Base-by-base conservation (phyloP, 2,797 vertebrate genomes). In the Podarcis lilfordi region DNA sequence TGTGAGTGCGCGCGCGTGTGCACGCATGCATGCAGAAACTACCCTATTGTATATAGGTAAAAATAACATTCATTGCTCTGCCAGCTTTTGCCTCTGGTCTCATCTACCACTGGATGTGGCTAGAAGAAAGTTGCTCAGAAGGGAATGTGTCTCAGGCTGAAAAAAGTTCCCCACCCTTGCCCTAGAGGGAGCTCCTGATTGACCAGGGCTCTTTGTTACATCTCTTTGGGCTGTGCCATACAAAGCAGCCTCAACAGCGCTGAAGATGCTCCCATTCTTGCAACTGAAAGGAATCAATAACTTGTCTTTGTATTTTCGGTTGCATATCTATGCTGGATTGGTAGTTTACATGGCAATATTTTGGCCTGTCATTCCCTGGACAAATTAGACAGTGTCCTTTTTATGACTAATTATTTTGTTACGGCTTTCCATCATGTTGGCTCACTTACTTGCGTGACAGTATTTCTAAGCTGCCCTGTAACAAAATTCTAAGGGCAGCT, bases 351-450 rank as follows among this genome's bases (percentile, higher is more conserved):
- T 89, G 86, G 74, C 85, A 43, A 55, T 87, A 10, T 82, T 89
- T 93, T 91, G 19, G 82, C 91, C 86, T 89, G 9, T 86, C 91
- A 90, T 93, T 45, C 40, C 82, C 83, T 87, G 11, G 0, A 0
- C n/a, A 7, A 86, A 69, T 86, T 87, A 93, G 68, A 45, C 79
- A 2, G 72, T 11, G 25, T 85, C 2, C 23, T 5, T 82, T 91
- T 84, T 27, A 35, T 82, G 69, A 29, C 83, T 89, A 86, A 82
- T 85, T 88, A 81, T 88, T 92, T 90, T 90, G 15, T 43, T 75
- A 13, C 82, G 9, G 80, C 81, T 87, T 89, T 92, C 71, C 71
- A 0, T 90, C 32, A 80, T 88, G 50, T 50, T 64, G 21, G 35
- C n/a, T 35, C 25, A 27, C 64, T 80, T 35, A n/a, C 32, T 45